Evolutionary conservation across 2,113 vertebrate species (phyloP).

Genomic region (Alexandromys fortis): DNA sequence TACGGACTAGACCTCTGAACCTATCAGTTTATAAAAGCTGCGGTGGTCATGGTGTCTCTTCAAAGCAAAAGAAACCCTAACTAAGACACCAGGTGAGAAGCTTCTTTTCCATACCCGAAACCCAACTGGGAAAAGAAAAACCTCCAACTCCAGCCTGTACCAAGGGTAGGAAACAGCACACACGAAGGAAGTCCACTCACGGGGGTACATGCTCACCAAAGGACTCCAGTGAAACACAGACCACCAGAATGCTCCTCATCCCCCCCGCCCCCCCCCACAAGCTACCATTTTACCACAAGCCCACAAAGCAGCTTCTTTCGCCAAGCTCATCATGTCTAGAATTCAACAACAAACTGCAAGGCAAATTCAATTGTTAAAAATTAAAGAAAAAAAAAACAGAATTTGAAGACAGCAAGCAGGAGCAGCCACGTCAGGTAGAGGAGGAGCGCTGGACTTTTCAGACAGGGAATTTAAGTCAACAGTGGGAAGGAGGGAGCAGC

Average conservation of each 20-base stretch:
- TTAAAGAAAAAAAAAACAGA: not conserved
- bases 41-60: not conserved
- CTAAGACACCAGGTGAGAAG: not conserved
- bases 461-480: not conserved
- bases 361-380: not conserved
- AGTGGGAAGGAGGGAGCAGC: not conserved
- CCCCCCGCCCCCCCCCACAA: no score
- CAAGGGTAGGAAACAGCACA: not conserved
- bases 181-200: not conserved
- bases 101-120: not conserved
- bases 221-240: not conserved
- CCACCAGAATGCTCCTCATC: not conserved
- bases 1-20: not conserved
- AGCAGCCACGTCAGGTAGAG: not conserved
- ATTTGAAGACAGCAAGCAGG: not conserved
- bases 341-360: conserved; percentile 25
- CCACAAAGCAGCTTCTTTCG: not conserved
- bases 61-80: not conserved
- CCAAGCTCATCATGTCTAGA: not conserved
- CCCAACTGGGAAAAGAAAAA: not conserved
- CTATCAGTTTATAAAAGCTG: not conserved
- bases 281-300: not conserved
- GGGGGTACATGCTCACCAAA: not conserved
- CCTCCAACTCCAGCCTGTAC: not conserved
- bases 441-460: not conserved